Conservation (phyloP, 2,797 vertebrate species). For the Rallus crepitans region DNA sequence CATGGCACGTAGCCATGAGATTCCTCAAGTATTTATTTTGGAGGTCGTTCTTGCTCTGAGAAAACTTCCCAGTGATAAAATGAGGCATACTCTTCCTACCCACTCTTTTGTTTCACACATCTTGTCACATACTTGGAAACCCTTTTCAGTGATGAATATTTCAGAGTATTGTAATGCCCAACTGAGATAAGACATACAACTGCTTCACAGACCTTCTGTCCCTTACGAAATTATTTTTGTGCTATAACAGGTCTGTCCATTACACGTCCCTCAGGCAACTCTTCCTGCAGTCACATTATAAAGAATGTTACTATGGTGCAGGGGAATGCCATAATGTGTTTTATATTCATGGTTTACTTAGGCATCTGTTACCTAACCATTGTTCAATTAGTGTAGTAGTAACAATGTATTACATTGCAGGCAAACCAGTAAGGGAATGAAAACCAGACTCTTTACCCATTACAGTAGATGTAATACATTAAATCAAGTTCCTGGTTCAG, state of each 20-base stretch:
- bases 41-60: neutral
- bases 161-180: neutral
- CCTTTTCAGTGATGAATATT: neutral
- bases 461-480: neutral
- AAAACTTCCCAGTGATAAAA: neutral
- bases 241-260: neutral
- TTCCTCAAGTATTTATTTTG: neutral
- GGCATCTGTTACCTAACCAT: neutral
- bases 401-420: neutral
- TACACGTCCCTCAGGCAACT: neutral
- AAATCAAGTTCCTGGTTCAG: neutral
- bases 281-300: neutral
- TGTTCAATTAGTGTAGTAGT: neutral
- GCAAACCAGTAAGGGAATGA: neutral
- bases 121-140: neutral
- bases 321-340: neutral
- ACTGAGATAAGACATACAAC: neutral
- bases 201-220: neutral
- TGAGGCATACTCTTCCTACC: neutral
- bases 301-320: neutral
- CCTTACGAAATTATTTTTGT: neutral
- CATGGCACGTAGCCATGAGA: accelerated
- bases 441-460: neutral
- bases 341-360: neutral
- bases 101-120: too few relatives aligned